A percentile compares a stretch with the other conserved stretches of the same genome.
phyloP scores from a whole-genome alignment of 2,113 vertebrate genomes.

The Coturnix japonica region DNA sequence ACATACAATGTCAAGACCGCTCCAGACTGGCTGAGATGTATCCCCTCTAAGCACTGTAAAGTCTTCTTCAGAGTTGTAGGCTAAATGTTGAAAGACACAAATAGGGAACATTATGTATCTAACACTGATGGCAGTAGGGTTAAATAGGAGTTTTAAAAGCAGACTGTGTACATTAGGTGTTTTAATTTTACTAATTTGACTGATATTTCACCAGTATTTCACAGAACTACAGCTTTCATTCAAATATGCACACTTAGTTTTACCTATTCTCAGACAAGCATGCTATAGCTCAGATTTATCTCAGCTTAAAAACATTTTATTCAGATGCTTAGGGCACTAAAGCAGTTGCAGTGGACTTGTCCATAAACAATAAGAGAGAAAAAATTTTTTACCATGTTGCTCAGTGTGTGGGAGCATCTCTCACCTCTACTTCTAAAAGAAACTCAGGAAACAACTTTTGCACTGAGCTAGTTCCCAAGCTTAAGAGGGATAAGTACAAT shows the following conservation, averaged over 20 bases:
- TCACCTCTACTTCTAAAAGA: neutral
- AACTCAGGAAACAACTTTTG: neutral
- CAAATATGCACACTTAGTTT: neutral
- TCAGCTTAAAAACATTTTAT: neutral
- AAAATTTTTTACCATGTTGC: neutral
- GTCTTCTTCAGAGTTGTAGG: constrained; percentile 93
- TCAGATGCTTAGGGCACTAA: neutral
- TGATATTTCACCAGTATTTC: neutral
- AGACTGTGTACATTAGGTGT: neutral
- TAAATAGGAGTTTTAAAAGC: neutral
- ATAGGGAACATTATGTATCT: neutral
- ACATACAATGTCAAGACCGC: constrained; percentile 92
- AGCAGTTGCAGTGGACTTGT: neutral
- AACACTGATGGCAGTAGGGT: neutral
- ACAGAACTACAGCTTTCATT: neutral
- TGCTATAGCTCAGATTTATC: neutral
- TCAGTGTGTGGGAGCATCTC: neutral
- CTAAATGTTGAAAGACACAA: constrained; percentile 57
- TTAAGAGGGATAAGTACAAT: neutral
- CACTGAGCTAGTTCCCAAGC: neutral
- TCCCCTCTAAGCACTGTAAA: constrained; percentile 95
- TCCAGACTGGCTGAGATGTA: constrained; percentile 97
- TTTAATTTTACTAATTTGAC: neutral
- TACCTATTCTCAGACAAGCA: neutral
- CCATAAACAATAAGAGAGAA: neutral